Evolutionary conservation across 2,888 invertebrate species (phyloP), one percentile per base, ranked within the genome.

Genomic region (Tetrapedia diversipes): DNA sequence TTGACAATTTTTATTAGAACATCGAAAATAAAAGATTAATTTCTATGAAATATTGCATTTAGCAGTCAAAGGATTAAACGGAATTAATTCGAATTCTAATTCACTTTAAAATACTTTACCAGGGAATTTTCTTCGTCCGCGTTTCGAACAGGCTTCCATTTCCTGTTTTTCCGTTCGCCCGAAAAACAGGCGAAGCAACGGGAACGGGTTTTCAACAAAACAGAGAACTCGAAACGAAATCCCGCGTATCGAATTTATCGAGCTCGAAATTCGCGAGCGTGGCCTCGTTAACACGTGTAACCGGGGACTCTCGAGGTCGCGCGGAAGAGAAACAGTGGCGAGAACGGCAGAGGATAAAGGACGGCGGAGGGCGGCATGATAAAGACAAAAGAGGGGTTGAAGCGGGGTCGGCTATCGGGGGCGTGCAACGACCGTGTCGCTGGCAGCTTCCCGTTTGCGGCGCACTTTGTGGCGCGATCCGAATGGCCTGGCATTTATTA

Each of bases 361-460:
- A 39, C 37, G 22, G 57, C n/a, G n/a, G n/a, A 37, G 54, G n/a
- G 27, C 39, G 49, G 69, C 19, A 24, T 34, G 63, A 56, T 51
- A 49, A 63, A 70, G 63, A 71, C 63, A 72, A 60, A 72, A 67
- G 56, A 37, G 72, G 53, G 67, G 59, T 67, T 32, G 43, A 65
- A 32, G 37, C 19, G 27, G 51, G 37, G n/a, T 77, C 73, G 81
- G 82, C 77, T 79, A 86, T 86, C 81, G 83, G 79, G n/a, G 82
- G 77, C 75, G 86, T 82, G 81, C 83, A 86, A 86, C 85, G 82
- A 83, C 83, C 86, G 82, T 87, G 87, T 86, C 85, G 80, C 73
- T 84, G 78, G 80, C 87, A 87, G 87, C 84, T 86, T 86, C 81
- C 80, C 83, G 83, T 87, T 90, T 88, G 88, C 64, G 86, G 87